Base-by-base conservation (phyloP, 1,140 invertebrate species). In the Drosophila baimaii region DNA sequence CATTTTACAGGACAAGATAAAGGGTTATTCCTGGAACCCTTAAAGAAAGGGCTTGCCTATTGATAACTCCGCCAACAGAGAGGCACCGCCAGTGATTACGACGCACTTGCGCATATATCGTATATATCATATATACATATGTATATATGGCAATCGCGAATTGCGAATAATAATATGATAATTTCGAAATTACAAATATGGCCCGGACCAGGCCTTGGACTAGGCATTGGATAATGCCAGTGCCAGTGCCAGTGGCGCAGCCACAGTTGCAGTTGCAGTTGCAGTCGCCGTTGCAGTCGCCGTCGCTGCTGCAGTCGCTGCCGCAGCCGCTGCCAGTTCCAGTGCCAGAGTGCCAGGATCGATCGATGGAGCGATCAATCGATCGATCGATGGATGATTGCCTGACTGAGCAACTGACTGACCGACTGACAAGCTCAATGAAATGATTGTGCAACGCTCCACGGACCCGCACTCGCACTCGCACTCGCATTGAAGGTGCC, bases 181-280 rank as follows among this genome's bases (percentile, higher is more conserved):
- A 66, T 76, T 76, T 61, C n/a, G 33, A 59, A 70, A 68, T 68
- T 57, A 29, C 54, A 43, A 39, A 69, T 66, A 66, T 66, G 62
- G 35, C 33, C n/a, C 21, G 62, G 35, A 47, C 9, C 10, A 17
- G 58, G 56, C 75, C 75, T 78, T 78, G 75, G 74, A 70, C 75
- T 78, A 78, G 74, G 75, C 75, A 78, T 77, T 78, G 75, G 65
- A 77, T 78, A 78, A 70, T 77, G 74, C 49, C 75, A 78, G 74
- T 58, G 68, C 68, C 68, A 71, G 66, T 70, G 56, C 64, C 64
- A 61, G 31, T 21, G 39, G 23, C 56, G 13, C 10, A 3, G 46
- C 1, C 5, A 15, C 25, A 49, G 25, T 0, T 3, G 1, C 25
- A 29, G 47, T 31, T 3, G 12, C 29, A 54, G 51, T 35, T 5